These are phyloP conservation scores for Aurelia sp. DNA, from an alignment of 30 jellyfish, hydroid and myxozoan genomes.

Conservation along the genomic window DNA sequence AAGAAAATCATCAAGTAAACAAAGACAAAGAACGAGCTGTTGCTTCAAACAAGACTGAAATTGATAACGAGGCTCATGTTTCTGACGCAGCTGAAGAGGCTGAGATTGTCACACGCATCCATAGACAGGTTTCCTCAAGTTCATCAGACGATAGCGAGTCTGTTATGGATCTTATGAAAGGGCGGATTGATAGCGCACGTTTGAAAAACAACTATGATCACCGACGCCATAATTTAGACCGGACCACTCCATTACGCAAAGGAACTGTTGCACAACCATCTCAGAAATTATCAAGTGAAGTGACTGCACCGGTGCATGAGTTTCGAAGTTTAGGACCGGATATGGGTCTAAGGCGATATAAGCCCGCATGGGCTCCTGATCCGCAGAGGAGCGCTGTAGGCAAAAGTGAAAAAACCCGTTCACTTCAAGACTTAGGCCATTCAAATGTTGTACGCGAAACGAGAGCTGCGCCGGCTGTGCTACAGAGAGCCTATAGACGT, in stretches of 20 bases:
- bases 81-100: not conserved
- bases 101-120: not conserved
- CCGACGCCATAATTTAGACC: constrained; percentile 77
- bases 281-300: constrained; percentile 29
- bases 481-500: constrained; percentile 18
- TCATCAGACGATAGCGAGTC: constrained; percentile 52
- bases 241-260: constrained; percentile 67
- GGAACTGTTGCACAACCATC: constrained; percentile 47
- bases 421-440: not conserved
- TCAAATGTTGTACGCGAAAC: constrained; percentile 33
- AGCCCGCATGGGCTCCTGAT: not conserved
- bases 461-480: not conserved
- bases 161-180: constrained; percentile 28
- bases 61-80: constrained; percentile 5
- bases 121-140: constrained; percentile 15
- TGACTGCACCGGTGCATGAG: constrained; percentile 54
- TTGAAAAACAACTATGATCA: constrained; percentile 31
- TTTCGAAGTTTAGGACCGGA: constrained; percentile 36
- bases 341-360: not conserved
- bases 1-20: not conserved
- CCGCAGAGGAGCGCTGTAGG: not conserved
- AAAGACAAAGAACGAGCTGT: constrained; percentile 2
- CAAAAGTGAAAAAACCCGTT: not conserved
- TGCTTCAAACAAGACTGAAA: not conserved
- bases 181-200: constrained; percentile 67